Evolutionary conservation across 2,888 invertebrate genomes (phyloP).

Genomic region (Temnothorax unifasciatus): DNA sequence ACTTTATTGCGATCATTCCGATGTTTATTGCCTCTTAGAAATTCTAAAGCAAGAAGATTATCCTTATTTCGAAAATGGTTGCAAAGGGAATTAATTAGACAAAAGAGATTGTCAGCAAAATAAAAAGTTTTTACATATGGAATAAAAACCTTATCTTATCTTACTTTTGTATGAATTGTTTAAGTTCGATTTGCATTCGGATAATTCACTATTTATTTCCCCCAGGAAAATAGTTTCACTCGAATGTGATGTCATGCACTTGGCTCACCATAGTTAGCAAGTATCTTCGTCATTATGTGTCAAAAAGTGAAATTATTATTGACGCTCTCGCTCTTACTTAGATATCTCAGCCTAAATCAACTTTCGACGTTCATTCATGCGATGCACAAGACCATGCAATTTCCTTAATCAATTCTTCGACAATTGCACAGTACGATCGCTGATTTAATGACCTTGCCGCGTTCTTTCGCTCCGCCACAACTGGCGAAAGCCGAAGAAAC

Average conservation of each 20-base stretch:
- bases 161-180: neutral
- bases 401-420: conserved; percentile 39
- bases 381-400: conserved; percentile 25
- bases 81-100: neutral
- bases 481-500: conserved; percentile 30
- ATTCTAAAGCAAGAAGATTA: neutral
- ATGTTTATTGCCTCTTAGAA: neutral
- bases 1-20: neutral
- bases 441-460: conserved; percentile 61
- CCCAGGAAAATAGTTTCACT: neutral
- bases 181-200: neutral
- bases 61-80: neutral
- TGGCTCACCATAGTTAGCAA: neutral
- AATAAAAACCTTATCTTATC: neutral
- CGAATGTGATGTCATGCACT: neutral
- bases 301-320: conserved; percentile 33
- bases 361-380: conserved; percentile 6
- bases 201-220: neutral
- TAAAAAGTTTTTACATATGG: neutral
- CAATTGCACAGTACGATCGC: conserved; percentile 38
- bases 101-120: neutral
- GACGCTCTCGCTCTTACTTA: neutral
- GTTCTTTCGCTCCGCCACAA: conserved; percentile 56
- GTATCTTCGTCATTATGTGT: neutral
- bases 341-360: neutral